Conservation (phyloP, 2,113 vertebrate species). For the Cephalopholis sonnerati region DNA sequence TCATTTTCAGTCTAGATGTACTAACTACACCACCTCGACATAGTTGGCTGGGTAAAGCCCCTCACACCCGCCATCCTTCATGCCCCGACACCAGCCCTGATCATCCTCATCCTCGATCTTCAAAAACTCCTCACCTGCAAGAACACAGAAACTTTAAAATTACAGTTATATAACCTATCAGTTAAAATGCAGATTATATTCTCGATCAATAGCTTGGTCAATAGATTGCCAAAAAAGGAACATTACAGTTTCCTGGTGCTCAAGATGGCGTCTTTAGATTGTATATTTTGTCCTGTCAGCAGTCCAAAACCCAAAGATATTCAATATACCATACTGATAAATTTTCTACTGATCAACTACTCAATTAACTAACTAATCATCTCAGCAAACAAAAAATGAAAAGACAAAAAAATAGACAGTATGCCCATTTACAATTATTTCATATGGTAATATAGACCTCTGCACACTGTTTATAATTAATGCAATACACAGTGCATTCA, state of each 20-base stretch:
- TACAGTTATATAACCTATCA: neutral
- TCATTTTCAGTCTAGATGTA: neutral
- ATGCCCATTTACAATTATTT: neutral
- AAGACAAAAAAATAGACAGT: too few relatives aligned
- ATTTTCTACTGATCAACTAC: neutral
- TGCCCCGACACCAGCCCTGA: conserved; percentile 90
- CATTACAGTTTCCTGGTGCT: neutral
- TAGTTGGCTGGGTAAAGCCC: conserved; percentile 90
- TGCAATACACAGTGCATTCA: neutral
- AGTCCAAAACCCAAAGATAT: neutral
- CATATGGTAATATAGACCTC: neutral
- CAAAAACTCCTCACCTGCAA: conserved; percentile 87
- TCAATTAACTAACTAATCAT: neutral
- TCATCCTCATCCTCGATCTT: conserved; percentile 90
- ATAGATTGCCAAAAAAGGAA: neutral
- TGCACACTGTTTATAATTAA: neutral
- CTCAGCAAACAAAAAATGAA: too few relatives aligned
- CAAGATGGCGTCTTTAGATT: neutral
- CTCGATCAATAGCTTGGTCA: too few relatives aligned
- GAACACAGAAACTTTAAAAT: neutral
- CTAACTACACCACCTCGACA: conserved; percentile 81
- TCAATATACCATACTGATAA: neutral
- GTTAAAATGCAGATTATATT: neutral
- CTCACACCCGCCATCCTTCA: conserved; percentile 85
- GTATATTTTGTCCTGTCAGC: neutral